Evolutionary conservation across 2,888 invertebrate genomes (phyloP), one percentile per base, ranked within the genome.

Genomic region (Parnassius glacialis): DNA sequence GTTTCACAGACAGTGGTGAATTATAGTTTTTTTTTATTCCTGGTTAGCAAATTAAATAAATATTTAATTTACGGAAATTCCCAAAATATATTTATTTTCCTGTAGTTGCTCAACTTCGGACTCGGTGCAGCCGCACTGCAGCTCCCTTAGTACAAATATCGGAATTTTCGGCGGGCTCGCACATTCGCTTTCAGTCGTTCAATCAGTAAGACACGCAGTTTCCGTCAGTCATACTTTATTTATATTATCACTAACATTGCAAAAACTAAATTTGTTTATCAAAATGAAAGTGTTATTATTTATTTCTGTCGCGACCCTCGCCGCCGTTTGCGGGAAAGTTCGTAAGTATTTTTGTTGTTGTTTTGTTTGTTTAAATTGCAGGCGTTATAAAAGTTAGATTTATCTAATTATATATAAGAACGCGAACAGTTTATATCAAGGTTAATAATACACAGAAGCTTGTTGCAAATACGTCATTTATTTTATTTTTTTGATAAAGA

Each of bases 71-170:
- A 43, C n/a, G 58, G 58, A 20, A 52, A 52, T 58, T 67, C 64
- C 67, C 61, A 68, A 65, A 64, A 63, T 66, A 20, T 20, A 42
- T 51, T 47, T 63, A 52, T 70, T 69, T 69, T 64, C 67, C 66
- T 64, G 54, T 59, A 65, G 62, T 74, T 72, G 67, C 70, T 34
- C 70, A 73, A 71, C 41, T 42, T 7, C 65, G 58, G 61, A 52
- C 63, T 57, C 60, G 53, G 52, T 57, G 61, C 59, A 59, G 63
- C 12, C 47, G 61, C 51, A 44, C 66, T 66, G 68, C 73, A 71
- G 68, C 77, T 76, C 74, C 77, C 76, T 74, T 67, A 74, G 76
- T 89, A 90, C 90, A 90, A 89, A 90, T 88, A 89, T 78, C 79
- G 76, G 74, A 70, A 74, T 73, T 74, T 81, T 82, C 75, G 84